Evolutionary conservation across 2,797 vertebrate species (phyloP).

Genomic region (Poeciliopsis paucimaculata): DNA sequence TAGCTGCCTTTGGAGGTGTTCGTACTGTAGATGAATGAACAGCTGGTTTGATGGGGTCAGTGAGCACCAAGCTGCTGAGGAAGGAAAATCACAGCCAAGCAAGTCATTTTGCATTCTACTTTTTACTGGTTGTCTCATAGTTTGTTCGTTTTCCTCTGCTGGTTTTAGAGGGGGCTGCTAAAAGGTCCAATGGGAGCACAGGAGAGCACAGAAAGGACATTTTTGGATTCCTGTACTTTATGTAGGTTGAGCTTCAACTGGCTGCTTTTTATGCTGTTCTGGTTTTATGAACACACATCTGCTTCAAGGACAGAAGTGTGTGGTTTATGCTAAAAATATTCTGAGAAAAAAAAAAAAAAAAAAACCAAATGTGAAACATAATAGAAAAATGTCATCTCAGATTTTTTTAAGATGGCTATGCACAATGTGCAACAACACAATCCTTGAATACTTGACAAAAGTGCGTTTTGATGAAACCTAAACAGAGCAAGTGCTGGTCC

Average conservation of each 20-base stretch:
- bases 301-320: slow-evolving; percentile 30
- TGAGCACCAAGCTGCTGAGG: slow-evolving; percentile 74
- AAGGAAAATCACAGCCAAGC: slow-evolving; percentile 72
- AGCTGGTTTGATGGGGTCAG: slow-evolving; percentile 80
- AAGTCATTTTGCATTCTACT: slow-evolving; percentile 72
- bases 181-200: slow-evolving; percentile 41
- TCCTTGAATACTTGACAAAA: slow-evolving; percentile 36
- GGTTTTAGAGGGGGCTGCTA: slow-evolving; percentile 57
- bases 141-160: slow-evolving; percentile 63
- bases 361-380: neutral
- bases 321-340: slow-evolving; percentile 18
- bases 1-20: slow-evolving; percentile 67
- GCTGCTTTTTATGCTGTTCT: slow-evolving; percentile 30
- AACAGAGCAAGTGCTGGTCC: slow-evolving; percentile 59
- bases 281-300: slow-evolving; percentile 30
- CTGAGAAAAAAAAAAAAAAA: neutral
- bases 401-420: slow-evolving; percentile 15
- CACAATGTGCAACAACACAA: slow-evolving; percentile 36
- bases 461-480: slow-evolving; percentile 33
- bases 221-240: slow-evolving; percentile 29
- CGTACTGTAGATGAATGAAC: slow-evolving; percentile 77
- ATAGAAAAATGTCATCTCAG: slow-evolving; percentile 22
- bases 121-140: slow-evolving; percentile 65
- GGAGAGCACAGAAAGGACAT: slow-evolving; percentile 49
- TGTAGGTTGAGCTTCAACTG: slow-evolving; percentile 25